phyloP scores from a whole-genome alignment of 35 echinoderm and acorn worm genomes.

The Chiridota heheva region DNA sequence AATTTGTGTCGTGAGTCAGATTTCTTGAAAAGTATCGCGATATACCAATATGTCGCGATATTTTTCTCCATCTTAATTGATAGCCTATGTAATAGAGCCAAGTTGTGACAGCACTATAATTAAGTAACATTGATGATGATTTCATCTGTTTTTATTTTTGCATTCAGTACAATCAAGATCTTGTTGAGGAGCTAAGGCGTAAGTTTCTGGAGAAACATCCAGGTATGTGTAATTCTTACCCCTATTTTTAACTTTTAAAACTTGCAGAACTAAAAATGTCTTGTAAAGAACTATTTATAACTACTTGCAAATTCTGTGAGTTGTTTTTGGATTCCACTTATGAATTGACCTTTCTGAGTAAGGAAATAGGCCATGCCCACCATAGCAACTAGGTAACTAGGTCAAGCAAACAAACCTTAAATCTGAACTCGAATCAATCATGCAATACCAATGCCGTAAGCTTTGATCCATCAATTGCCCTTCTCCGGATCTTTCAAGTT shows the following conservation, averaged over 20 bases:
- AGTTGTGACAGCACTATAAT: too few species aligned
- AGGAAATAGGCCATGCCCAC: background rate
- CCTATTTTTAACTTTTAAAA: background rate
- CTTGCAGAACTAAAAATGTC: background rate
- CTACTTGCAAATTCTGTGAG: background rate
- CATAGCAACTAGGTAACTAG: background rate
- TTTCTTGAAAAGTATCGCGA: too few species aligned
- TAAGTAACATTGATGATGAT: too few species aligned
- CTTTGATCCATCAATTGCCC: too few species aligned
- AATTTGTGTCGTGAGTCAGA: too few species aligned
- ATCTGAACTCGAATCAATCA: background rate
- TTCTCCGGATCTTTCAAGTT: too few species aligned
- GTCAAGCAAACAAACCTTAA: background rate
- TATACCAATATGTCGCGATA: too few species aligned
- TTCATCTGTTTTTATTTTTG: background rate
- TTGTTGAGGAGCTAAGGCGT: constrained; percentile 37
- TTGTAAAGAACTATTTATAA: background rate
- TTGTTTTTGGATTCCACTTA: background rate
- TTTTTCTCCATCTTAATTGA: too few species aligned
- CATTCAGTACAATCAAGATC: constrained; percentile 40
- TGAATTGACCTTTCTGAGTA: background rate
- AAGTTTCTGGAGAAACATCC: constrained; percentile 44
- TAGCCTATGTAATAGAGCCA: too few species aligned
- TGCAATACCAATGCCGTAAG: too few species aligned
- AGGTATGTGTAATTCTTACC: constrained; percentile 22